Base-by-base conservation (phyloP, 2,113 vertebrate genomes). In the Sphaerodactylus townsendi region DNA sequence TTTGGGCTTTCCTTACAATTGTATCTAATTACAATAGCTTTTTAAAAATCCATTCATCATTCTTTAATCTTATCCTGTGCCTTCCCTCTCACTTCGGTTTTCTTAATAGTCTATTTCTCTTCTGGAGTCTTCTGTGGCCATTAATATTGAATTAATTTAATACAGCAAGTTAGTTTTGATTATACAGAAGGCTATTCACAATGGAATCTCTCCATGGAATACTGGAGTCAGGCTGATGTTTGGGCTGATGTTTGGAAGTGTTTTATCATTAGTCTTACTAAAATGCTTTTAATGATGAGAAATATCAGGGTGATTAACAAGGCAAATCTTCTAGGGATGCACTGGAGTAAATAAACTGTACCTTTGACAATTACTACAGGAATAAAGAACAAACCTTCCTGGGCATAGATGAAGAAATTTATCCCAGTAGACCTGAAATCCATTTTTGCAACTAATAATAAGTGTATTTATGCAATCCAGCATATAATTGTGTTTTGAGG, bases 121-220 rank as follows among this genome's bases (percentile, higher is more conserved):
- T 87, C 41, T 90, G 73, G 7, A 72, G 9, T 5, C 28, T 86
- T 86, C 78, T 77, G 50, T 92, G 28, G 25, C 86, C 88, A 89
- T 92, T 89, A 90, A 86, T 91, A 74, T 75, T 85, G 17, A 68
- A 21, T 64, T 93, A 91, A 92, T 85, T 87, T 89, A 90, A 81
- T 86, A 53, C 48, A 77, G 48, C 41, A 78, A 10, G 65, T 87
- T 84, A 64, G 72, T 86, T 93, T 85, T 90, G 33, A 84, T 93
- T 92, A 64, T 84, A 62, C 50, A 75, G 74, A 65, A 70, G 21
- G 4, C 10, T 85, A 37, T 79, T 86, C 81, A 10, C 33, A 33
- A 62, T 83, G 59, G 48, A 50, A 68, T 56, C 4, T 79, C 82
- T 88, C n/a, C 65, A 28, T 78, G 44, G 46, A 83, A 77, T 86